A percentile compares a stretch with the other conserved stretches of the same genome.
Conservation (phyloP, 2,797 vertebrate genomes). For the Oreonectes daqikongensis region DNA sequence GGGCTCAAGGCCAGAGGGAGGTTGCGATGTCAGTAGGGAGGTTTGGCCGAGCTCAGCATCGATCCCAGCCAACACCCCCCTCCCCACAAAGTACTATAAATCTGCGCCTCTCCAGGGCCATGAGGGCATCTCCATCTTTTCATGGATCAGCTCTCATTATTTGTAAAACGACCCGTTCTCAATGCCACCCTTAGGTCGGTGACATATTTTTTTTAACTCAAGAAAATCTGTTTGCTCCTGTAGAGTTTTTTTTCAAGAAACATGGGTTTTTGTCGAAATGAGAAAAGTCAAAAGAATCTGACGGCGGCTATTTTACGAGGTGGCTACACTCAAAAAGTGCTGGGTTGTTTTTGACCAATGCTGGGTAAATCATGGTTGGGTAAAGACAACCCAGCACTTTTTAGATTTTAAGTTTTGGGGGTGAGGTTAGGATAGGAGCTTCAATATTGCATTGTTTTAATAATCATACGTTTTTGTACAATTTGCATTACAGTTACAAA, state of each 20-base stretch:
- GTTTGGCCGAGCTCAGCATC: slow-evolving; percentile 32
- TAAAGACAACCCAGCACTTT: too few species aligned
- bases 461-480: too few species aligned
- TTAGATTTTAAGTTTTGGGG: too few species aligned
- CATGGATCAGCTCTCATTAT: slow-evolving; percentile 43
- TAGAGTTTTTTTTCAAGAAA: slow-evolving; percentile 2
- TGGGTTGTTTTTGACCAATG: too few species aligned
- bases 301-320: too few species aligned
- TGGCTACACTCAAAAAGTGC: too few species aligned
- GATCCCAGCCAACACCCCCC: slow-evolving; percentile 5
- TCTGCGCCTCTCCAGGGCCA: slow-evolving; percentile 29
- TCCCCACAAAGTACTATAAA: slow-evolving; percentile 42
- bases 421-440: too few species aligned
- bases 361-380: too few species aligned
- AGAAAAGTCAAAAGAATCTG: too few species aligned
- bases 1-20: slow-evolving; percentile 22
- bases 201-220: slow-evolving; percentile 15
- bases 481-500: too few species aligned
- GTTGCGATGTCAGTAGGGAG: slow-evolving; percentile 30
- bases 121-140: slow-evolving; percentile 27
- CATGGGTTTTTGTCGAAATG: not conserved
- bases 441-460: too few species aligned
- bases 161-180: slow-evolving; percentile 32
- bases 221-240: slow-evolving; percentile 1
- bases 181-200: slow-evolving; percentile 1